phyloP scores from a whole-genome alignment of 2,797 vertebrate species.

The Hoplostethus atlanticus region DNA sequence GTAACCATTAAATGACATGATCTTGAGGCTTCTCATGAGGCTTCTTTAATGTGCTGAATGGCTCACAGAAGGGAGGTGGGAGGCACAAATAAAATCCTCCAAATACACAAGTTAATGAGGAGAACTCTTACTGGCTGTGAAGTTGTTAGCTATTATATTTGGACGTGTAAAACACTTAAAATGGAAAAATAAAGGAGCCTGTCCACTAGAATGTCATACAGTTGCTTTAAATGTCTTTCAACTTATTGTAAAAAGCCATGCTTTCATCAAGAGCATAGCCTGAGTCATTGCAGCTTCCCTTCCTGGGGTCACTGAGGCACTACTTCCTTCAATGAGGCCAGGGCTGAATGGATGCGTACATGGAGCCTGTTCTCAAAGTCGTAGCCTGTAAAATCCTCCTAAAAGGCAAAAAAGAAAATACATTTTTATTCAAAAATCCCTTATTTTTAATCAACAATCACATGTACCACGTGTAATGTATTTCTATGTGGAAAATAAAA shows the following conservation, averaged over 20 bases:
- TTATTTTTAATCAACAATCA: not conserved
- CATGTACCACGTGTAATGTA: not conserved
- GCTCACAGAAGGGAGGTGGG: conserved; percentile 15
- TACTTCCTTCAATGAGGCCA: conserved; percentile 94
- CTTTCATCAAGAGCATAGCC: conserved; percentile 29
- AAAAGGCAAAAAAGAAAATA: conserved; percentile 13
- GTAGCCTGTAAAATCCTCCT: conserved; percentile 97
- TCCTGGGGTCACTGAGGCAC: conserved; percentile 89
- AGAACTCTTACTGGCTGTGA: conserved; percentile 31
- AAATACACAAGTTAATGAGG: conserved; percentile 45
- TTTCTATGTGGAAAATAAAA: not conserved
- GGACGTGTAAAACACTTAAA: conserved; percentile 53
- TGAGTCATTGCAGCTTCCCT: conserved; percentile 23
- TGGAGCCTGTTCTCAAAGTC: conserved; percentile 99
- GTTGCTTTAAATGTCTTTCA: conserved; percentile 44
- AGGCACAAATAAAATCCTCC: conserved; percentile 31
- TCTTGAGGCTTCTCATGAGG: conserved; percentile 27
- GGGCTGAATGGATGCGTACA: conserved; percentile 90
- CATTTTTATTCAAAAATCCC: not conserved
- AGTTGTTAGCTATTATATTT: conserved; percentile 37
- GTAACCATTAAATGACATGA: conserved; percentile 24
- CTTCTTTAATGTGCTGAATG: conserved; percentile 42
- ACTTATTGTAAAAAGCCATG: conserved; percentile 42
- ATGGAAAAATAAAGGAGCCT: conserved; percentile 43
- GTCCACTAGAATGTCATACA: conserved; percentile 46